Percentiles rank a stretch among this genome's conserved stretches.
These are phyloP conservation scores for Leptinotarsa tumamoca DNA, from an alignment of 2,888 invertebrate genomes.

Conservation along the genomic window DNA sequence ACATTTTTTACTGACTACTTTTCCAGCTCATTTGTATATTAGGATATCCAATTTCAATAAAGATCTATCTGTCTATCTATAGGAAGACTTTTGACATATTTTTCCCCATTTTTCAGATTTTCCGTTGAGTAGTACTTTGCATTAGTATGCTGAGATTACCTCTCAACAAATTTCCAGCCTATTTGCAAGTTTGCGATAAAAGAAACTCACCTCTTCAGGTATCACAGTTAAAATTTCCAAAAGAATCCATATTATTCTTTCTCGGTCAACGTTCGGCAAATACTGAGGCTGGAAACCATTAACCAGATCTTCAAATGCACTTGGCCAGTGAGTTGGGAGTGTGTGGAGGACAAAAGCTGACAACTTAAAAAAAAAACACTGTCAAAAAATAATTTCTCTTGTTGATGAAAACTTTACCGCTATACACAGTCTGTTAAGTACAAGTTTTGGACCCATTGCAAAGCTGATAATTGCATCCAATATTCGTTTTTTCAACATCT, in stretches of 20 bases:
- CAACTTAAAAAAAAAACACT: conserved; percentile 71
- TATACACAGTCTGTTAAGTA: conserved; percentile 87
- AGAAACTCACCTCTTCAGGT: conserved; percentile 82
- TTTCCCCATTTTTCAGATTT: too few relatives aligned
- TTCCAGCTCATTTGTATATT: too few relatives aligned
- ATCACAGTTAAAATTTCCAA: conserved; percentile 87
- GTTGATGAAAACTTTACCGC: conserved; percentile 71
- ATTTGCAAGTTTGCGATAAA: not conserved
- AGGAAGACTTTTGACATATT: too few relatives aligned
- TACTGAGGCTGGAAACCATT: conserved; percentile 67
- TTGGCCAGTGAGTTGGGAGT: conserved; percentile 70
- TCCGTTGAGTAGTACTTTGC: too few relatives aligned
- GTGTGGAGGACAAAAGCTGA: conserved; percentile 85
- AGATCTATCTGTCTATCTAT: too few relatives aligned
- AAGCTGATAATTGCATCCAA: conserved; percentile 82
- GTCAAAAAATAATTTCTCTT: too few relatives aligned
- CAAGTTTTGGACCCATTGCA: conserved; percentile 85
- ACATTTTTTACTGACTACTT: too few relatives aligned
- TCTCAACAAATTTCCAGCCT: not conserved
- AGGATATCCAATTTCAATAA: too few relatives aligned
- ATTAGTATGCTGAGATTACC: too few relatives aligned
- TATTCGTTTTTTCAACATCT: conserved; percentile 81
- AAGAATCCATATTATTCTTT: conserved; percentile 75
- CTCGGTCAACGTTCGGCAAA: conserved; percentile 72
- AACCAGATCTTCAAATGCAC: conserved; percentile 82